Conservation (phyloP, 37 sponge, comb jelly and placozoan genomes). For the Axinella damicornis region DNA sequence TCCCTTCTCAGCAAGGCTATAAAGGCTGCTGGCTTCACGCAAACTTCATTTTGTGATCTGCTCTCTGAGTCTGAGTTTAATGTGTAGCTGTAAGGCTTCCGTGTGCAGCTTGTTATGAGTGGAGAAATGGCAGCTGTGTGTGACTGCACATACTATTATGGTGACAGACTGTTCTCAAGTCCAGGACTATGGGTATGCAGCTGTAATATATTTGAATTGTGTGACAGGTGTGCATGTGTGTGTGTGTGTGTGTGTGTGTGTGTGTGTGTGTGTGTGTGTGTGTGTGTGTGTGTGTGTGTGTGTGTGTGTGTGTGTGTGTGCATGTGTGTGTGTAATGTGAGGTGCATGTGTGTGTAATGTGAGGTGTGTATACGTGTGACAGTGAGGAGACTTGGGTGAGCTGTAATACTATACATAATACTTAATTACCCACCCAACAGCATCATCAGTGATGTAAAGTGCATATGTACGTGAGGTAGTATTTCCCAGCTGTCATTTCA, state of each 20-base stretch:
- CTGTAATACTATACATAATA: too few relatives aligned
- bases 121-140: slow-evolving; percentile 27
- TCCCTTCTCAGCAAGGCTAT: too few relatives aligned
- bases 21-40: too few relatives aligned
- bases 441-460: too few relatives aligned
- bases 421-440: too few relatives aligned
- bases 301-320: background rate
- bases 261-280: slow-evolving; percentile 7
- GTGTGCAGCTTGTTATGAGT: background rate
- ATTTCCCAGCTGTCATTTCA: too few relatives aligned
- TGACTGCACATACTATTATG: slow-evolving; percentile 6
- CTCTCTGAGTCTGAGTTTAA: too few relatives aligned
- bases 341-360: background rate
- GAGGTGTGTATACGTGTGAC: too few relatives aligned
- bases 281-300: slow-evolving; percentile 5
- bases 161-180: slow-evolving; percentile 20
- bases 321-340: background rate
- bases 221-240: background rate
- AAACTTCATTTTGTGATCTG: too few relatives aligned
- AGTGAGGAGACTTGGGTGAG: too few relatives aligned
- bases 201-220: background rate
- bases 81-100: too few relatives aligned
- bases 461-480: too few relatives aligned
- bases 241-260: slow-evolving; percentile 28
- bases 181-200: slow-evolving; percentile 23